Evolutionary conservation across 1,140 invertebrate genomes (phyloP).

Genomic region (Sitobion miscanthi): DNA sequence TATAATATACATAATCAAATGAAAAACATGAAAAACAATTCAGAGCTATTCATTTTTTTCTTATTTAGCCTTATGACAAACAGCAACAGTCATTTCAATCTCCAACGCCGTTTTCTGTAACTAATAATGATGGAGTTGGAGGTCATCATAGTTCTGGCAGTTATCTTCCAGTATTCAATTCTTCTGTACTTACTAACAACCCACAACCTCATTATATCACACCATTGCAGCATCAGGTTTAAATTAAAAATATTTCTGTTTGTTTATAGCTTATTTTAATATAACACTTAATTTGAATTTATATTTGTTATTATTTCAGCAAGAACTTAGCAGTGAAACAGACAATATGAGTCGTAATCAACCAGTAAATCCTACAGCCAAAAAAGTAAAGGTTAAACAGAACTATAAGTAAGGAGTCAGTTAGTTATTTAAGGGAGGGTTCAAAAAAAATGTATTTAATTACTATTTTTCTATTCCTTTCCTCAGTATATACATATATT

Average conservation of each 20-base stretch:
- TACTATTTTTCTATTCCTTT: too few species aligned
- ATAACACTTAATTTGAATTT: background rate
- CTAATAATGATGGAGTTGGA: slow-evolving; percentile 34
- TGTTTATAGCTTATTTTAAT: background rate
- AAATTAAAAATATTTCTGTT: background rate
- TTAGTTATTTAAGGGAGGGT: too few species aligned
- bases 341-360: slow-evolving; percentile 40
- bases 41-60: background rate
- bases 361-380: slow-evolving; percentile 31
- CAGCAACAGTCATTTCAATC: slow-evolving; percentile 52
- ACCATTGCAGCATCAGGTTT: slow-evolving; percentile 49
- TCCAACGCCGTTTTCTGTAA: slow-evolving; percentile 39
- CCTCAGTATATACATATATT: too few species aligned
- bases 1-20: background rate
- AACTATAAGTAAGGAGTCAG: slow-evolving; percentile 26
- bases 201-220: slow-evolving; percentile 42
- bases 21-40: background rate
- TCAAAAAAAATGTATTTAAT: too few species aligned
- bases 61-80: slow-evolving; percentile 52
- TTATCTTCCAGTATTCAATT: slow-evolving; percentile 50
- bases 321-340: slow-evolving; percentile 45
- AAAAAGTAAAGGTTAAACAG: slow-evolving; percentile 38
- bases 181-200: slow-evolving; percentile 33
- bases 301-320: slow-evolving; percentile 29
- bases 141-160: slow-evolving; percentile 43